Evolutionary conservation across 2,113 vertebrate species (phyloP).

Genomic region (Lepus europaeus): DNA sequence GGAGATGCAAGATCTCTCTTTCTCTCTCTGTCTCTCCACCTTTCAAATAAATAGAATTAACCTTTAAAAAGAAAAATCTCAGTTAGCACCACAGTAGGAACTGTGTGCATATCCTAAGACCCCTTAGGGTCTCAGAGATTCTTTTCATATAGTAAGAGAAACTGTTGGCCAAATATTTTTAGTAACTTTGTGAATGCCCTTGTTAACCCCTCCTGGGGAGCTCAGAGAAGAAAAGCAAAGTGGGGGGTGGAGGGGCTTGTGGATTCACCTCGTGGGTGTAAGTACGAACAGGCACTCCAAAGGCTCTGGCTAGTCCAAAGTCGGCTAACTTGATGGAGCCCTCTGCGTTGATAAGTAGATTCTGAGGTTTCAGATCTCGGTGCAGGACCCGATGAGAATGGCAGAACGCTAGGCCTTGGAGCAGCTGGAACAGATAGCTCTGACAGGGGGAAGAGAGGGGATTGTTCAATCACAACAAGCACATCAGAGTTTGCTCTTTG

Average conservation of each 20-base stretch:
- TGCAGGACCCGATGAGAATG: slow-evolving; percentile 97
- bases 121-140: neutral
- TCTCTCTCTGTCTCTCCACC: too few species aligned
- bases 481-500: slow-evolving; percentile 29
- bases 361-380: slow-evolving; percentile 97
- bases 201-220: slow-evolving; percentile 28
- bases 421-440: slow-evolving; percentile 97
- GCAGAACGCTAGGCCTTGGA: slow-evolving; percentile 97
- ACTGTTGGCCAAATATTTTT: slow-evolving; percentile 41
- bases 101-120: slow-evolving; percentile 46
- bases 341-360: slow-evolving; percentile 96
- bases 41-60: too few species aligned
- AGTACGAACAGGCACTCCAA: slow-evolving; percentile 96
- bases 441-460: slow-evolving; percentile 77
- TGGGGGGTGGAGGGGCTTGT: too few species aligned
- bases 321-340: slow-evolving; percentile 97
- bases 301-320: slow-evolving; percentile 96
- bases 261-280: slow-evolving; percentile 95
- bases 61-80: too few species aligned
- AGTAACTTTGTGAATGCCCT: slow-evolving; percentile 49
- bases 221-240: slow-evolving; percentile 11
- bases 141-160: slow-evolving; percentile 42
- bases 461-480: neutral
- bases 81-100: slow-evolving; percentile 4
- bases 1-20: too few species aligned